Conservation (phyloP, 1,140 invertebrate species). For the Dermatophagoides farinae region DNA sequence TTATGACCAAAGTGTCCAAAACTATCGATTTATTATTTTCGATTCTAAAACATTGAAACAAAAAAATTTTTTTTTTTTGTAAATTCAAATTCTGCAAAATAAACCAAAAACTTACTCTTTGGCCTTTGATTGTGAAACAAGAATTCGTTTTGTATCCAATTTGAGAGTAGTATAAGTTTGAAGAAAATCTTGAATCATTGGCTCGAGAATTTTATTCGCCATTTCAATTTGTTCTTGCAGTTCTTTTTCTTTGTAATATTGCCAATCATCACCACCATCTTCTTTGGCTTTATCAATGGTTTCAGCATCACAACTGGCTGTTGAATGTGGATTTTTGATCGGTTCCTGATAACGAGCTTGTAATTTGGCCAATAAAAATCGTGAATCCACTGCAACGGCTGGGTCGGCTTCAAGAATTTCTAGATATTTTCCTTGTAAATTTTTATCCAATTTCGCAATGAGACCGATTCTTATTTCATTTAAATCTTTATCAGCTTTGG, state of each 20-base stretch:
- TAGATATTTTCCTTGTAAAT: not conserved
- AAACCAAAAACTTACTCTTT: not conserved
- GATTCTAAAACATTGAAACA: constrained; percentile 32
- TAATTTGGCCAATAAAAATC: not conserved
- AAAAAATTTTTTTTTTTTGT: not conserved
- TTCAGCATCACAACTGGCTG: not conserved
- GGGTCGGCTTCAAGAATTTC: not conserved
- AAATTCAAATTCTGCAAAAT: constrained; percentile 5
- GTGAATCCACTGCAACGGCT: not conserved
- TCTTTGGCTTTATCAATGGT: constrained; percentile 40
- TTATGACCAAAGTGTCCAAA: constrained; percentile 51
- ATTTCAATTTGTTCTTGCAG: constrained; percentile 8
- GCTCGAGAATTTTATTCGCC: constrained; percentile 4
- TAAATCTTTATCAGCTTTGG: not conserved
- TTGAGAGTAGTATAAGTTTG: constrained; percentile 10
- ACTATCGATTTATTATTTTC: constrained; percentile 55
- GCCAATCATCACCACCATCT: not conserved
- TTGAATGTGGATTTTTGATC: not conserved
- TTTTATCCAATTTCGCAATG: not conserved
- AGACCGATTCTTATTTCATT: not conserved
- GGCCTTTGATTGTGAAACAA: not conserved
- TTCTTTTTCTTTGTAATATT: not conserved
- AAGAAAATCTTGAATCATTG: constrained; percentile 10
- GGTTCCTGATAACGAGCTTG: not conserved
- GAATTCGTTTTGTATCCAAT: constrained; percentile 15